phyloP scores from a whole-genome alignment of 2,797 vertebrate genomes.

The Atherinosoma microstoma region DNA sequence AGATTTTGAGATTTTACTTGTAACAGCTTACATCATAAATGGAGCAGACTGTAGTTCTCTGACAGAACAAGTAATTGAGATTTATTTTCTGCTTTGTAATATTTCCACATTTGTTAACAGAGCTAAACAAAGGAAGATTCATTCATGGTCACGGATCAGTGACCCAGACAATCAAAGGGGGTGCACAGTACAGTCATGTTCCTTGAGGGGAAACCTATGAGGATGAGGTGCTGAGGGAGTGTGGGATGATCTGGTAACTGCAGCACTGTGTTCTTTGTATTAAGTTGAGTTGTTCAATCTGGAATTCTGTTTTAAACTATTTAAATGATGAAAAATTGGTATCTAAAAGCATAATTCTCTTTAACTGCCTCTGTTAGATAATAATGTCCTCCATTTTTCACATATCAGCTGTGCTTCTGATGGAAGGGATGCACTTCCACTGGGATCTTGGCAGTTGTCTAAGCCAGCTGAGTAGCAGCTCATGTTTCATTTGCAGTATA shows the following conservation, averaged over 20 bases:
- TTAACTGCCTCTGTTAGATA: neutral
- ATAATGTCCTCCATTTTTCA: neutral
- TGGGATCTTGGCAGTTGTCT: slow-evolving; percentile 25
- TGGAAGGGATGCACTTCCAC: slow-evolving; percentile 27
- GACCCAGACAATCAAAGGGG: slow-evolving; percentile 41
- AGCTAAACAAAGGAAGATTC: slow-evolving; percentile 39
- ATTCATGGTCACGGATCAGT: slow-evolving; percentile 43
- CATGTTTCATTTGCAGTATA: slow-evolving; percentile 30
- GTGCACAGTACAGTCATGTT: neutral
- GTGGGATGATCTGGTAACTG: neutral
- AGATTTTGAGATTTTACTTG: slow-evolving; percentile 2
- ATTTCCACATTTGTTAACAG: slow-evolving; percentile 13
- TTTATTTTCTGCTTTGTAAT: slow-evolving; percentile 25
- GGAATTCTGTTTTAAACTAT: slow-evolving; percentile 5
- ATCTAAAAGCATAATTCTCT: slow-evolving; percentile 1
- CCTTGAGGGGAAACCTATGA: slow-evolving; percentile 20
- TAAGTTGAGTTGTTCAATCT: slow-evolving; percentile 9
- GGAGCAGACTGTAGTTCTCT: slow-evolving; percentile 3
- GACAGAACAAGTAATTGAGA: slow-evolving; percentile 17
- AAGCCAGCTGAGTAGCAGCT: slow-evolving; percentile 21
- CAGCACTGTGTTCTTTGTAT: slow-evolving; percentile 6
- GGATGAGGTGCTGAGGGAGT: slow-evolving; percentile 27
- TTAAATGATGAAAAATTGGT: neutral
- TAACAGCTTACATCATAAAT: neutral
- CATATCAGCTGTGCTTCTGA: slow-evolving; percentile 18